Percentiles rank a stretch among this genome's conserved stretches.
Conservation (phyloP, 2,113 vertebrate genomes). For the Manacus vitellinus region DNA sequence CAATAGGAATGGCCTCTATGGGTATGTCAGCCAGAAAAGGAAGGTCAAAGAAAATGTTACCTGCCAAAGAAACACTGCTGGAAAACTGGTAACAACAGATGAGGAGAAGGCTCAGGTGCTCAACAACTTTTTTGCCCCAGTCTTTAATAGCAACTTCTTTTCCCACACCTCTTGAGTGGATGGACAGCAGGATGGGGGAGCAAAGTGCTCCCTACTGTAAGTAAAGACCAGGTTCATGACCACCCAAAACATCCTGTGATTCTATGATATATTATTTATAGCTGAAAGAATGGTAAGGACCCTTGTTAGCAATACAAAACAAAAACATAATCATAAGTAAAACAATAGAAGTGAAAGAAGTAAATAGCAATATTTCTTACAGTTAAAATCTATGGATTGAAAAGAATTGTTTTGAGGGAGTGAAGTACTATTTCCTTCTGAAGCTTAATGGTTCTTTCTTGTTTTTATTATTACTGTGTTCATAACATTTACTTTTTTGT, state of each 20-base stretch:
- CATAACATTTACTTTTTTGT: not conserved
- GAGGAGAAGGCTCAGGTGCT: not conserved
- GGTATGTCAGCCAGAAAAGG: not conserved
- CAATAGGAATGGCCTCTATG: not conserved
- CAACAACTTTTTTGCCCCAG: not conserved
- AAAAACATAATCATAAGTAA: not conserved
- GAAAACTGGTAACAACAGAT: not conserved
- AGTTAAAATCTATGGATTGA: not conserved
- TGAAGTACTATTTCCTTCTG: not conserved
- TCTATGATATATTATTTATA: not conserved
- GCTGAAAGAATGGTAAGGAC: not conserved
- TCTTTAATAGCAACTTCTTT: not conserved
- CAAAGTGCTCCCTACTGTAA: not conserved
- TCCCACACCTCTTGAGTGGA: not conserved
- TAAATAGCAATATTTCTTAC: not conserved
- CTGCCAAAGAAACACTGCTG: not conserved
- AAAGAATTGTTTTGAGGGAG: not conserved
- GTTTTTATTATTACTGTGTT: not conserved
- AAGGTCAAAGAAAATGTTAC: not conserved
- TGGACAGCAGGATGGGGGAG: not conserved
- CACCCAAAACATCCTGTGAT: not conserved
- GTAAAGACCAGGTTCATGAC: not conserved
- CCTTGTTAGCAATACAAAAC: not conserved
- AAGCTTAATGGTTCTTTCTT: not conserved
- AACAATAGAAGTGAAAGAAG: not conserved